Conservation (phyloP, 2,888 invertebrate species). For the Athripsodes cinereus region DNA sequence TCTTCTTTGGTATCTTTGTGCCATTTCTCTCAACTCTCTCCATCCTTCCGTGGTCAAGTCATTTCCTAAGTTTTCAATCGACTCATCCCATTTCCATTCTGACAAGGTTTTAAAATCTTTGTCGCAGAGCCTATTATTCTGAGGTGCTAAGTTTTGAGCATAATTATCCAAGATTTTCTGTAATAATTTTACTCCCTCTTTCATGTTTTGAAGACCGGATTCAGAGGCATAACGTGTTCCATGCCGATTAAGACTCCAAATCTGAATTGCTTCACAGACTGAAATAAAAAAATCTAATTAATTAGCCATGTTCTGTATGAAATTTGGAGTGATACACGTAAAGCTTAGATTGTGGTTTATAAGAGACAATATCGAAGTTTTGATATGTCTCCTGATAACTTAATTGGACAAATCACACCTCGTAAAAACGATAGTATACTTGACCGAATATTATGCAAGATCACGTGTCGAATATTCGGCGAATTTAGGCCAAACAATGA, state of each 20-base stretch:
- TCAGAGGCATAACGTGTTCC: constrained; percentile 61
- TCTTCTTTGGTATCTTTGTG: constrained; percentile 50
- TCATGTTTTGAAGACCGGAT: constrained; percentile 48
- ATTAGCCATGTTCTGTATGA: no score
- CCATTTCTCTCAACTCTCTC: constrained; percentile 62
- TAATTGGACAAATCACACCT: no score
- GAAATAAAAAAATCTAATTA: constrained; percentile 8
- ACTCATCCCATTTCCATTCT: constrained; percentile 60
- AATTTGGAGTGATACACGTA: no score
- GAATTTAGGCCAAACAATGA: no score
- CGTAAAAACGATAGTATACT: no score
- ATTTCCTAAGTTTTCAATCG: constrained; percentile 51
- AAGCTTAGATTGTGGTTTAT: no score
- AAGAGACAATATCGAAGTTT: no score
- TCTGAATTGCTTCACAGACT: constrained; percentile 65
- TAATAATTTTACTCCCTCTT: constrained; percentile 48
- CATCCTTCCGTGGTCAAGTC: constrained; percentile 55
- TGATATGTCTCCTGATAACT: no score
- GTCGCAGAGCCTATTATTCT: constrained; percentile 46
- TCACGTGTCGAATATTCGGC: no score
- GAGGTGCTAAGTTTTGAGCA: constrained; percentile 31
- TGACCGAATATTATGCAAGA: no score
- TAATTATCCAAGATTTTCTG: constrained; percentile 59
- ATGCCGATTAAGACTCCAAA: constrained; percentile 67
- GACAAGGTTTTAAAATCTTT: constrained; percentile 53